Evolutionary conservation across 1,140 invertebrate genomes (phyloP), one percentile per base, ranked within the genome.

Genomic region (Leptopilina boulardi): DNA sequence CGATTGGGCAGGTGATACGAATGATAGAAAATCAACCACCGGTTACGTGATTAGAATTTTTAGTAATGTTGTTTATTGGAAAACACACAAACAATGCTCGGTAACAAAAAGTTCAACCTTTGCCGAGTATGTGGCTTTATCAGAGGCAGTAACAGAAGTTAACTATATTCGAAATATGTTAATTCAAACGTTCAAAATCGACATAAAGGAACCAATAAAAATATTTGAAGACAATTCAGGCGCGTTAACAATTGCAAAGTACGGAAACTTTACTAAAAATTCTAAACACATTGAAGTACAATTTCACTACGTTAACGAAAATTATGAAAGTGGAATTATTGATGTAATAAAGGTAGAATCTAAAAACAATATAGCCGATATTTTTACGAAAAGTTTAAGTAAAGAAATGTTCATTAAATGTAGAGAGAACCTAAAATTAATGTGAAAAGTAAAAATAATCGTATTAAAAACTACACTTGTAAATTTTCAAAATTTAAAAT

Each of bases 161-260:
- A 41, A 23, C 18, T n/a, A 42, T 66, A 51, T 76, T 21, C n/a
- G 42, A 71, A 42, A 21, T 19, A 59, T 44, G 59, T 59, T 71
- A 13, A 41, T 38, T 73, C 56, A 74, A 34, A 54, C 44, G 41
- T 76, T 71, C 56, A 42, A 77, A 34, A 77, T 73, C 42, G 56
- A 26, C 51, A 47, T 76, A 44, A 71, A 73, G 18, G 19, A 51
- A 75, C 44, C 18, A 38, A 13, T 71, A 42, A 19, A 82, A 70
- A 42, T 38, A 42, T 73, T 66, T 75, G 21, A 77, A 23, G 15
- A 72, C 18, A 70, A 70, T 30, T 70, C 59, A 13, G 59, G 59
- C 2, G 59, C 59, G 21, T 30, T 70, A n/a, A 30, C 23, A 3
- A 70, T 70, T 11, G 59, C 21, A 70, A 70, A 70, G n/a, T 70